phyloP scores from a whole-genome alignment of 1,140 invertebrate species.

The Drosophila nebulosa region DNA sequence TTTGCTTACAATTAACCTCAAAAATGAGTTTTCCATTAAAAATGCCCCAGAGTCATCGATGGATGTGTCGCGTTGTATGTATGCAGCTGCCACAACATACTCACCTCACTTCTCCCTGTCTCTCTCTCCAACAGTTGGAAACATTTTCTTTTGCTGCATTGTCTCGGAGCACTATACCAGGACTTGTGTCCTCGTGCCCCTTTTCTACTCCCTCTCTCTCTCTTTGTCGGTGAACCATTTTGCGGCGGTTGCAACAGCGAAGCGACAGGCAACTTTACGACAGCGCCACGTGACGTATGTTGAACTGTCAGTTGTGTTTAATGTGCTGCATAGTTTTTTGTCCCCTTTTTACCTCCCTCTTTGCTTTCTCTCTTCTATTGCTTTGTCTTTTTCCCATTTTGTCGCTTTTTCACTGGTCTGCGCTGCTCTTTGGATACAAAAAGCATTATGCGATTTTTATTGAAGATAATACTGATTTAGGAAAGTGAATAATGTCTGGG shows the following conservation, averaged over 20 bases:
- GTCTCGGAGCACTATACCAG: not conserved
- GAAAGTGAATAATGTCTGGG: not conserved
- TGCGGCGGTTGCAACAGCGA: constrained; percentile 25
- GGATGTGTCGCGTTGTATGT: constrained; percentile 20
- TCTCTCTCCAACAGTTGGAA: not conserved
- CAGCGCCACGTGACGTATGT: constrained; percentile 75
- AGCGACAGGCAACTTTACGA: constrained; percentile 62
- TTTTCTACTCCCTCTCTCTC: not conserved
- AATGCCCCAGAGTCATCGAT: constrained; percentile 78
- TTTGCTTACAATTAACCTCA: constrained; percentile 80
- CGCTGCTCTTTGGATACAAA: not conserved
- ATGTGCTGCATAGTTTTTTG: constrained; percentile 62
- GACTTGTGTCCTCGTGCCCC: not conserved
- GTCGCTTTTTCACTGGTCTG: constrained; percentile 10
- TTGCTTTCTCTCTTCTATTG: constrained; percentile 1
- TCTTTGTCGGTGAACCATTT: not conserved
- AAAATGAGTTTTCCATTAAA: constrained; percentile 80
- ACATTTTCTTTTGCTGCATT: constrained; percentile 9
- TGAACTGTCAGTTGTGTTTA: constrained; percentile 75
- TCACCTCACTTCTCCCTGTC: not conserved
- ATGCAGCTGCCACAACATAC: constrained; percentile 16
- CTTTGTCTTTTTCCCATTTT: not conserved
- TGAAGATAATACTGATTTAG: constrained; percentile 4
- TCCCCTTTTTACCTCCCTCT: not conserved
- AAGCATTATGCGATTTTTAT: not conserved